Evolutionary conservation across 2,113 vertebrate species (phyloP), one percentile per base, ranked within the genome.

Genomic region (Notechis scutatus): DNA sequence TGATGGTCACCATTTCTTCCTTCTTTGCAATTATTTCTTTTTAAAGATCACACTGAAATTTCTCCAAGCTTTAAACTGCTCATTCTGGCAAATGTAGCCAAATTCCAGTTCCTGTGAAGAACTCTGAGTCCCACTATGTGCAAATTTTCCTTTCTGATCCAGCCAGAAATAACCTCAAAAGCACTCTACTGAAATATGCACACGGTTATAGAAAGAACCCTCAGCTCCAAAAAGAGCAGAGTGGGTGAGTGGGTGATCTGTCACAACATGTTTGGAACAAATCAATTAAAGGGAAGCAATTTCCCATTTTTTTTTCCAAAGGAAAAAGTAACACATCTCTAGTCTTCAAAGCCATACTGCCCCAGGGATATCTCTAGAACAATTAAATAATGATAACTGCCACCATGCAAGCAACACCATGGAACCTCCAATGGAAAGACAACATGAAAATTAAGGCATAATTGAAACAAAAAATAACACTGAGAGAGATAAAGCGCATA

Each of bases 181-280:
- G 47, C 88, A 54, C 81, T 87, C 56, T 57, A 90, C 24, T 94
- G 88, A 92, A 94, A 90, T 90, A 26, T 69, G 88, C 89, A 90
- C 93, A 90, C 56, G 93, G 88, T 94, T 92, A 92, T 21, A 90
- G 91, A 86, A 92, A 92, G 91, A 86, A 94, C 91, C 88, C 87
- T 74, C 91, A 92, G 88, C 91, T 92, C 88, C 91, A 90, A 94
- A 94, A 92, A 92, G 93, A 87, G 91, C 93, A 94, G 88, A 94
- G 88, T 90, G 93, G 91, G 57, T 91, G 90, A 93, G 90, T 93
- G 90, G 90, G 91, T 94, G 91, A 94, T 90, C 93, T 92, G 91
- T 94, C 93, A 94, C 90, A 94, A 92, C 91, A 92, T 87, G 91
- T 74, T 92, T 64, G 54, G 91, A 90, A 92, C 81, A 92, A 92